phyloP scores from a whole-genome alignment of 2,113 vertebrate species.

The Notarius quadriscutis region DNA sequence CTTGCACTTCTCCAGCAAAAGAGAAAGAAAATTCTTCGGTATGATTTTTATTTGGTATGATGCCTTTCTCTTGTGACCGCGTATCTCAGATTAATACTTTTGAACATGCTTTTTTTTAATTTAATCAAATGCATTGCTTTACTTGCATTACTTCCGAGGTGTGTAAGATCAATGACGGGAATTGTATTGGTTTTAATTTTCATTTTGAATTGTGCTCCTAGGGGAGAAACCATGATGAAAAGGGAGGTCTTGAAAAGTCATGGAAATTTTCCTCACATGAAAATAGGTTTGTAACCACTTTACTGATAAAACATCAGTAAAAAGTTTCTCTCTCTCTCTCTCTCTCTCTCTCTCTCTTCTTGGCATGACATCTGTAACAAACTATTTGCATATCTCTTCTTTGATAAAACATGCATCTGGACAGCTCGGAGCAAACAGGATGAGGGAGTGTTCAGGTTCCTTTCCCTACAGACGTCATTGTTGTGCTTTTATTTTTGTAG shows the following conservation, averaged over 20 bases:
- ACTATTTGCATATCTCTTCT: neutral
- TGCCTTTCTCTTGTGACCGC: neutral
- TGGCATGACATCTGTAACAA: neutral
- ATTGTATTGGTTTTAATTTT: neutral
- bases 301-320: neutral
- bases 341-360: neutral
- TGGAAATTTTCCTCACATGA: neutral
- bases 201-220: conserved; percentile 18
- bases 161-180: neutral
- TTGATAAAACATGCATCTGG: neutral
- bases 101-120: neutral
- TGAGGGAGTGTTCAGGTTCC: neutral
- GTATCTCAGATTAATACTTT: neutral
- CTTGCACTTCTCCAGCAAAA: conserved; percentile 65
- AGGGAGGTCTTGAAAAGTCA: conserved; percentile 4
- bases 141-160: neutral
- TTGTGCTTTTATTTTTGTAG: neutral
- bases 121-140: neutral
- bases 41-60: neutral
- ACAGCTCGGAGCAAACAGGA: neutral
- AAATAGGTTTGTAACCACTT: neutral
- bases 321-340: neutral
- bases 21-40: conserved; percentile 61
- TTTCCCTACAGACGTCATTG: neutral
- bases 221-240: neutral